Base-by-base conservation (phyloP, 1,140 invertebrate species). In the Heliconius nattereri region DNA sequence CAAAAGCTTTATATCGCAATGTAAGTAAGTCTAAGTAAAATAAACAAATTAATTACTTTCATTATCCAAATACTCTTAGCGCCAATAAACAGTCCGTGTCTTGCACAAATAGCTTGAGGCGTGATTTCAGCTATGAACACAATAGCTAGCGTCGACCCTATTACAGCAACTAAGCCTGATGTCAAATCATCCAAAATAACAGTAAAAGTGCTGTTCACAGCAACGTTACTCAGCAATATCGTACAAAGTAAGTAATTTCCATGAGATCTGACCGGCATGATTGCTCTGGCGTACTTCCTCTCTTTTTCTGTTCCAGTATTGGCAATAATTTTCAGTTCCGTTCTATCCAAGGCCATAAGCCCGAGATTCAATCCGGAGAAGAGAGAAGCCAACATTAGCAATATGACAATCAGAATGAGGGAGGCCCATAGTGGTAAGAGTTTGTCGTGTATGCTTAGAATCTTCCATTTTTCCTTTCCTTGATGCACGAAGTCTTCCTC, bases 71-170 rank as follows among this genome's bases (percentile, higher is more conserved):
- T 98, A 35, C 99, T 99, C 90, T 98, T 97, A 5, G 99, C 99
- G 72, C 99, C 99, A 73, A 99, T 96, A 16, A 98, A 97, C 70
- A 99, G 95, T 1, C 99, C 99, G 92, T 99, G 98, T 81, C 99
- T 96, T 1, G 98, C 99, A 90, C 99, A 99, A 75, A 99, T 96
- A 23, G 98, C 97, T 90, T 97, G 97, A 0, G 99, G 99, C 72
- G 98, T 97, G 86, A 99, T 99, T 96, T 99, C 99, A 87, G 99
- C 99, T 92, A 99, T 98, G 40, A 99, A 96, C 76, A 99, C 99
- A 91, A 99, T 99, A 54, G 97, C 97, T 83, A 99, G 87, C 3
- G 98, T 99, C 1, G 98, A 98, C 32, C 96, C 97, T 79, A 98
- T 96, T 57, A 98, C 96, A 81, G 99, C 98, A 73, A 99, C 96